phyloP scores from a whole-genome alignment of 2,113 vertebrate genomes.

The Scytalopus superciliaris region DNA sequence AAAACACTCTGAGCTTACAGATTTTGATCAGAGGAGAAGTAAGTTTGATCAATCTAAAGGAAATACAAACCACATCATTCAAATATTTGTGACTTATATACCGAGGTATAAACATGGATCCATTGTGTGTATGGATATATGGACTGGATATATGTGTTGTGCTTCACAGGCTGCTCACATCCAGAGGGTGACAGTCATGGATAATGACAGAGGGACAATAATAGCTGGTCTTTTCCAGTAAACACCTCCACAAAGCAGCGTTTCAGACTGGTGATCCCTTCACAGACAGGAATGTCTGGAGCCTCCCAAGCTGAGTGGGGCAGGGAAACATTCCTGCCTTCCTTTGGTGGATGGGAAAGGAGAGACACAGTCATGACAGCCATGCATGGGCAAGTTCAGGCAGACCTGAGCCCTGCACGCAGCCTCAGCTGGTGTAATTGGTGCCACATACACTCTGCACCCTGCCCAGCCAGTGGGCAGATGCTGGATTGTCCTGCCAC shows the following conservation, averaged over 20 bases:
- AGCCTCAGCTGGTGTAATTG: fast-evolving
- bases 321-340: background rate
- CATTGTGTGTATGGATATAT: fast-evolving
- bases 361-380: background rate
- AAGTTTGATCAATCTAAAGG: background rate
- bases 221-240: background rate
- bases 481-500: background rate
- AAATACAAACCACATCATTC: background rate
- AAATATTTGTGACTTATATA: background rate
- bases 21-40: background rate
- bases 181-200: background rate
- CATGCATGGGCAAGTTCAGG: background rate
- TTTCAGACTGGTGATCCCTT: background rate
- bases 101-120: background rate
- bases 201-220: background rate
- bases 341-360: background rate
- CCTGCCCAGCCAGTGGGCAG: background rate
- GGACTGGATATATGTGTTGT: background rate
- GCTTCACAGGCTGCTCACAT: background rate
- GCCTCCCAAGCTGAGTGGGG: background rate
- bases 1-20: background rate
- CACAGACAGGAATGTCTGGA: fast-evolving
- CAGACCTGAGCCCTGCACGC: background rate
- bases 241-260: background rate
- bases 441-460: fast-evolving